A percentile compares a stretch with the other conserved stretches of the same genome.
These are phyloP conservation scores for Vidua chalybeata DNA, from an alignment of 2,113 vertebrate genomes.

Conservation along the genomic window DNA sequence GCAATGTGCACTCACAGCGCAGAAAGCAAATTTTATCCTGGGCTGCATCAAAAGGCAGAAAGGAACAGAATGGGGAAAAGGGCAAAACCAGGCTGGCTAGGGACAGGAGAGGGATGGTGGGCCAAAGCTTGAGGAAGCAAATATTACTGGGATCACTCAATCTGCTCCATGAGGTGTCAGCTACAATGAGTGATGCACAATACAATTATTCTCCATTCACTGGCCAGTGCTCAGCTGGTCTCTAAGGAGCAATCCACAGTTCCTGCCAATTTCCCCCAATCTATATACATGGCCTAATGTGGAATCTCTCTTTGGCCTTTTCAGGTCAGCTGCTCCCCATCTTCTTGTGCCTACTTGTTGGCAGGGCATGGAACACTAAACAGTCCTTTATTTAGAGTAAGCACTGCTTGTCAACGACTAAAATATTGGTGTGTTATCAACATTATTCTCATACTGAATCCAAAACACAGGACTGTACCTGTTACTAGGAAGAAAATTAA, in stretches of 20 bases:
- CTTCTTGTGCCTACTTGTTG: not conserved
- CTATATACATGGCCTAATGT: too few relatives aligned
- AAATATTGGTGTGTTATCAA: not conserved
- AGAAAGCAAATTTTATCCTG: not conserved
- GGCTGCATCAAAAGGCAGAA: not conserved
- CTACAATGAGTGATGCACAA: not conserved
- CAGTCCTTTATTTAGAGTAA: not conserved
- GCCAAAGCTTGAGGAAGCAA: not conserved
- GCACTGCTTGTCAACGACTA: not conserved
- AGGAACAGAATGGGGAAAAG: not conserved
- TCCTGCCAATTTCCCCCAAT: not conserved
- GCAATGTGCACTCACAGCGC: not conserved
- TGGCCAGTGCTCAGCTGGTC: not conserved
- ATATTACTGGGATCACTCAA: fast-evolving
- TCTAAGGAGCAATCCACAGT: not conserved
- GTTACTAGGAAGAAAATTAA: not conserved
- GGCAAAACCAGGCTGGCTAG: not conserved
- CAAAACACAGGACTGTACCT: not conserved
- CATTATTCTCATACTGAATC: not conserved
- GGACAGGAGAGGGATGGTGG: not conserved
- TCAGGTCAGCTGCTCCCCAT: not conserved
- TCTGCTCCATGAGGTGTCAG: not conserved
- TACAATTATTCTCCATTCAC: not conserved
- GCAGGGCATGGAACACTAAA: not conserved
- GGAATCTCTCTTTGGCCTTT: not conserved